phyloP scores from a whole-genome alignment of 1,140 invertebrate species.

The Yoshiicerus persimilis region DNA sequence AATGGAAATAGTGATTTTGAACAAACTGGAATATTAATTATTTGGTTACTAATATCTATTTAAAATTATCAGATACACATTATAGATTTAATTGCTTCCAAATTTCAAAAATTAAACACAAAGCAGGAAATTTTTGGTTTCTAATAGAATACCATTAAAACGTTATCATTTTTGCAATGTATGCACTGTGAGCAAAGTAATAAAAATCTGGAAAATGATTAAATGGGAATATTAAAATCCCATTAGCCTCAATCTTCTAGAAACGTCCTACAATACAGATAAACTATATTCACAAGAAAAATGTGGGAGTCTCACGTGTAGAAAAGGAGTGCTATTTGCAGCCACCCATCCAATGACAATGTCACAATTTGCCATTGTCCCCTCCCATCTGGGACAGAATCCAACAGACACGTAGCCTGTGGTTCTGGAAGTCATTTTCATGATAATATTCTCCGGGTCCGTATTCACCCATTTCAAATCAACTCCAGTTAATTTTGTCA shows the following conservation, averaged over 20 bases:
- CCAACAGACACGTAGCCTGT: slow-evolving; percentile 73
- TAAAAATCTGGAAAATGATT: too few species aligned
- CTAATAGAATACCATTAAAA: too few species aligned
- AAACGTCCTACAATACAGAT: background rate
- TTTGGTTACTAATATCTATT: too few species aligned
- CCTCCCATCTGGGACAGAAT: slow-evolving; percentile 64
- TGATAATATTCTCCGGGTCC: slow-evolving; percentile 29
- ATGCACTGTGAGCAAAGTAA: too few species aligned
- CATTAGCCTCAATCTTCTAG: background rate
- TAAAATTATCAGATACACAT: background rate
- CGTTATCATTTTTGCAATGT: too few species aligned
- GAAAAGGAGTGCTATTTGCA: slow-evolving; percentile 60
- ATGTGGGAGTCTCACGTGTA: slow-evolving; percentile 64
- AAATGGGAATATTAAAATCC: background rate
- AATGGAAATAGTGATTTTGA: too few species aligned
- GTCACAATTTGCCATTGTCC: slow-evolving; percentile 74
- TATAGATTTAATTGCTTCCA: background rate
- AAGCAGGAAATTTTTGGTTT: too few species aligned
- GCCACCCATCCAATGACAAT: slow-evolving; percentile 80
- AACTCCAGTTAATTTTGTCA: slow-evolving; percentile 33
- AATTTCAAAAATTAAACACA: background rate
- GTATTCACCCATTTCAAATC: slow-evolving; percentile 33
- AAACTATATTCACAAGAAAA: background rate
- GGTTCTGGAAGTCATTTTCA: slow-evolving; percentile 67
- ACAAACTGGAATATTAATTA: too few species aligned